Evolutionary conservation across 2,113 vertebrate genomes (phyloP), one percentile per base, ranked within the genome.

Genomic region (Trichomycterus rosablanca): DNA sequence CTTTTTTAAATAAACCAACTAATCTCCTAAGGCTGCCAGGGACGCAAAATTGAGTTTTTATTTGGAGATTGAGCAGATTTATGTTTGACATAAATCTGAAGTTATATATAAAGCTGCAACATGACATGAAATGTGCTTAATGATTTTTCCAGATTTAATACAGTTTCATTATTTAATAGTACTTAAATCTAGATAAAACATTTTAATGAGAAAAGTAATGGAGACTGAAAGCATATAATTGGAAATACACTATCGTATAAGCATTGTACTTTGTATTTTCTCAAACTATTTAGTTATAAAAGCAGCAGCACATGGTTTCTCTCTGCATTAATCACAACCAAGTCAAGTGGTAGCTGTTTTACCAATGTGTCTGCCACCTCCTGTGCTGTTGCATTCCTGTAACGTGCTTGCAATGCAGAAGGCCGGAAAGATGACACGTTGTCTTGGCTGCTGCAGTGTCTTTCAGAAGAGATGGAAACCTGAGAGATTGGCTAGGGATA

Each of bases 381-480:
- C 57, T 37, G 18, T 11, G 49, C n/a, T 67, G 20, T 63, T 2
- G 6, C 39, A 67, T 70, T 46, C 59, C 34, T 73, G 16, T 57
- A 32, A 61, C 56, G 44, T 35, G 34, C 53, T 70, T 59, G 67
- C 66, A 71, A 58, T 69, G 66, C 49, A 15, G 59, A 74, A 56
- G 53, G 40, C 24, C 59, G 43, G n/a, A 75, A 67, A 54, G 51
- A 26, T 35, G 46, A 61, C 62, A 60, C 73, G 63, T 30, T 69
- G 45, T 66, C 59, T 66, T 35, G 54, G 43, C 23, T 48, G 23
- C 68, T 49, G 56, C 61, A 52, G 59, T 67, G 65, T 78, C 77
- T 80, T 78, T 68, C 39, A 20, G 70, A 81, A 72, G 70, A 56
- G 71, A 58, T 2, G 59, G 64, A 71, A 76, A 73, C 78, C 71